phyloP scores from a whole-genome alignment of 2,113 vertebrate genomes.

The Zootoca vivipara region DNA sequence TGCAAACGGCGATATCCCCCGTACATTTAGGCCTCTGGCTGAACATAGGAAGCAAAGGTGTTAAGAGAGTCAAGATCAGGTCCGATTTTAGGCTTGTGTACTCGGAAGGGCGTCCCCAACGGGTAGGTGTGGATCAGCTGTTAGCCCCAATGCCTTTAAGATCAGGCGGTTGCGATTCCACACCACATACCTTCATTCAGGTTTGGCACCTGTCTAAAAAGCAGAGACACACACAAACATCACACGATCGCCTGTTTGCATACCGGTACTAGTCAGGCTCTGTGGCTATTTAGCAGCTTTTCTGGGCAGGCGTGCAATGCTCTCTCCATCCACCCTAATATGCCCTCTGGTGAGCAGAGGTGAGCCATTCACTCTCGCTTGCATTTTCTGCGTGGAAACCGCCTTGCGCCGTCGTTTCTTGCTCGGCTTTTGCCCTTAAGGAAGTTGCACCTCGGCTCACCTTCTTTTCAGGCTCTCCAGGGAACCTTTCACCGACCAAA shows the following conservation, averaged over 20 bases:
- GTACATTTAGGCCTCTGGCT: background rate
- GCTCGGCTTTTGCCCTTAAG: no score
- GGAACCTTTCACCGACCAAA: background rate
- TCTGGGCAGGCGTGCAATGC: background rate
- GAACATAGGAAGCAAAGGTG: background rate
- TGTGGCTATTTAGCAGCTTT: background rate
- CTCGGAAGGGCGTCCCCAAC: background rate
- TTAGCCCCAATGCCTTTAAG: background rate
- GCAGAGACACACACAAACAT: no score
- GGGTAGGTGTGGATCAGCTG: background rate
- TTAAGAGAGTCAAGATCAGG: background rate
- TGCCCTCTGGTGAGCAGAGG: no score
- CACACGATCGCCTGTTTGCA: background rate
- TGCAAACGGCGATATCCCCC: background rate
- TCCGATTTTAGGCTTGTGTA: background rate
- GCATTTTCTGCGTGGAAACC: background rate
- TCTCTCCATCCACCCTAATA: background rate
- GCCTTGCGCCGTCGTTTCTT: background rate
- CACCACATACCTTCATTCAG: background rate
- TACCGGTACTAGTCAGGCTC: background rate
- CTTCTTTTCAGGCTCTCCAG: background rate
- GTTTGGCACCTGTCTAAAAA: background rate
- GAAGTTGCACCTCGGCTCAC: background rate
- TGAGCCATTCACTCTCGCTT: no score
- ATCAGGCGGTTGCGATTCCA: background rate